Evolutionary conservation across 2,797 vertebrate genomes (phyloP), one percentile per base, ranked within the genome.

Genomic region (Danio jaintianensis): DNA sequence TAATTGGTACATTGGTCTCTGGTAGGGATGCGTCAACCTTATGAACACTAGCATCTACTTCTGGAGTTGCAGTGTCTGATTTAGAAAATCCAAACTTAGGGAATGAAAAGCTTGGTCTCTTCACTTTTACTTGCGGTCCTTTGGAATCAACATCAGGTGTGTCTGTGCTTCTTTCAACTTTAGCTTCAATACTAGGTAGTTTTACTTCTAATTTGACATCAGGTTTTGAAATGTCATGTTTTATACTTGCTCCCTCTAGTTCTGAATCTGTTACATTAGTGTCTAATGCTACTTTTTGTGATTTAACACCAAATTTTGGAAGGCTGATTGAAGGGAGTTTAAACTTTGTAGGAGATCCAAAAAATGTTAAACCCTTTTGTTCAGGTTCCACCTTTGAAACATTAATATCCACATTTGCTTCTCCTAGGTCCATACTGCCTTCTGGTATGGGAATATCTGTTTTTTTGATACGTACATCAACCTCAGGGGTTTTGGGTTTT

Each of bases 271-370:
- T 55, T 36, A 6, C 56, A 73, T 72, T 62, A 36, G 71, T 36
- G 0, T 80, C 76, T 22, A n/a, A 2, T 50, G 50, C 2, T 10
- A 2, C 53, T 58, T 88, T 82, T 79, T 84, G 52, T 38, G 73
- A 15, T 53, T 67, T 67, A n/a, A 47, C 40, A 66, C 88, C 87
- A 85, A 89, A 87, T 85, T 87, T 90, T 0, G 88, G 83, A 42
- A 82, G 18, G 55, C 59, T 72, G 7, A 84, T 36, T 56, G 80
- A 67, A 4, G 82, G 82, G 10, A 85, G 62, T 85, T 81, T 87
- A 73, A 81, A 85, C 69, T 79, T 83, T 38, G 76, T 71, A 69
- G 80, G 67, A 8, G 84, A 79, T 29, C 73, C 8, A 74, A 83
- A 78, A 42, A 78, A 55, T 53, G 62, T 69, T 75, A 70, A 52